Evolutionary conservation across 2,888 invertebrate species (phyloP), one percentile per base, ranked within the genome.

Genomic region (Pemphredon lugubris): DNA sequence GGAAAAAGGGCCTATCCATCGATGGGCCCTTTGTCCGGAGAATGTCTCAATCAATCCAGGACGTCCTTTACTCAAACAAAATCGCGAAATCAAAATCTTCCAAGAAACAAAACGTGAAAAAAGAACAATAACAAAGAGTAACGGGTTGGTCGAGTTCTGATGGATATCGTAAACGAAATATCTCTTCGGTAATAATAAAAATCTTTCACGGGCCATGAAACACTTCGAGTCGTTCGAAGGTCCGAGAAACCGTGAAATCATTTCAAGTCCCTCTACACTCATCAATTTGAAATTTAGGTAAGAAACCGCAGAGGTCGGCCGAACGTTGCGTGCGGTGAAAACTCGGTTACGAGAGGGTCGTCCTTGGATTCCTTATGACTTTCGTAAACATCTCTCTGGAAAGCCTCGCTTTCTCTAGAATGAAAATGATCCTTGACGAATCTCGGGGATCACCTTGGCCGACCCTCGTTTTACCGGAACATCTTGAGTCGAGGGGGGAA

Each of bases 281-380:
- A 47, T 21, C 26, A 34, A 44, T 14, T 18, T 16, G 21, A 20
- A n/a, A 50, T 65, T 65, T 53, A 30, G 50, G 54, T 14, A 73
- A 44, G 55, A 70, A 77, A 79, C 71, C 75, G 65, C 77, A 74
- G 57, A 59, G 65, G 48, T 50, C 44, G 26, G 51, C 37, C 32
- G 54, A 32, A 34, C 53, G 55, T 63, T 11, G 50, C 23, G 40
- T 63, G 75, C 63, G 75, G 77, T 77, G 80, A 76, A 79, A 80
- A 81, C 57, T 69, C 57, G 69, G 64, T 75, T 78, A 77, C 72
- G 70, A 64, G 47, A 53, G 18, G 26, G 47, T 72, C 34, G 75
- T 70, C 77, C 81, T 79, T 77, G 72, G 71, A n/a, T 40, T 42
- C 48, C 73, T 83, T 66, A 77, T 77, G 68, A 75, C 75, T 82